A percentile compares a stretch with the other conserved stretches of the same genome.
phyloP scores from a whole-genome alignment of 2,888 invertebrate genomes.

The Drosophila multiciliata region DNA sequence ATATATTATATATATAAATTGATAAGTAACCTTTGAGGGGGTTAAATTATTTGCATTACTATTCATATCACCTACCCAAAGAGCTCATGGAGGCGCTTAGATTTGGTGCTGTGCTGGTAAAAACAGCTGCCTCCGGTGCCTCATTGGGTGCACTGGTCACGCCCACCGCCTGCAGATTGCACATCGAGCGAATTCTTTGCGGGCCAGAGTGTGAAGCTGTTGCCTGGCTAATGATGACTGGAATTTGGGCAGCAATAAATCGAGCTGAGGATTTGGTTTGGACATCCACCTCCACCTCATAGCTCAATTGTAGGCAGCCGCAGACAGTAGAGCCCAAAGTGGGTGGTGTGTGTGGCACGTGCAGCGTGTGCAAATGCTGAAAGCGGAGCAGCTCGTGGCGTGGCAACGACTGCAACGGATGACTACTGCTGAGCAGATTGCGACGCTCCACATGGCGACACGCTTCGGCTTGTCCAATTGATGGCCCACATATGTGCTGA shows the following conservation, averaged over 20 bases:
- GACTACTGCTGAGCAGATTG: slow-evolving; percentile 54
- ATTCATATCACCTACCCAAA: slow-evolving; percentile 55
- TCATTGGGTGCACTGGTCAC: slow-evolving; percentile 39
- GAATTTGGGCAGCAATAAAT: slow-evolving; percentile 57
- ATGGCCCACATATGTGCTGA: too few relatives aligned
- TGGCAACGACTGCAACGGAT: slow-evolving; percentile 45
- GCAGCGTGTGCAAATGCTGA: slow-evolving; percentile 71
- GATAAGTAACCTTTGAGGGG: too few relatives aligned
- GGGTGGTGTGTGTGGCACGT: slow-evolving; percentile 69
- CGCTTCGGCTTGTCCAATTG: too few relatives aligned
- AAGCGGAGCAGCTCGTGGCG: slow-evolving; percentile 50
- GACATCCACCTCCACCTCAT: slow-evolving; percentile 77
- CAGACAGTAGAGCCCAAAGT: slow-evolving; percentile 59
- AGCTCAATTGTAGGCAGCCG: slow-evolving; percentile 73
- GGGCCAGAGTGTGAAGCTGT: slow-evolving; percentile 6
- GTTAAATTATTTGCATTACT: neutral
- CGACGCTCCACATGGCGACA: too few relatives aligned
- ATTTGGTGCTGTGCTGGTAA: slow-evolving; percentile 21
- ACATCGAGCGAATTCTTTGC: slow-evolving; percentile 4
- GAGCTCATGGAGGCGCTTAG: slow-evolving; percentile 59
- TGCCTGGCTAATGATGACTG: slow-evolving; percentile 67
- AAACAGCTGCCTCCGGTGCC: slow-evolving; percentile 33
- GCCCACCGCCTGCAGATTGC: slow-evolving; percentile 17
- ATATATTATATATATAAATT: too few relatives aligned
- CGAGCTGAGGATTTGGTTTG: slow-evolving; percentile 58